These are phyloP conservation scores for Isotomurus palustris DNA, from an alignment of 2,888 invertebrate genomes.

Conservation along the genomic window DNA sequence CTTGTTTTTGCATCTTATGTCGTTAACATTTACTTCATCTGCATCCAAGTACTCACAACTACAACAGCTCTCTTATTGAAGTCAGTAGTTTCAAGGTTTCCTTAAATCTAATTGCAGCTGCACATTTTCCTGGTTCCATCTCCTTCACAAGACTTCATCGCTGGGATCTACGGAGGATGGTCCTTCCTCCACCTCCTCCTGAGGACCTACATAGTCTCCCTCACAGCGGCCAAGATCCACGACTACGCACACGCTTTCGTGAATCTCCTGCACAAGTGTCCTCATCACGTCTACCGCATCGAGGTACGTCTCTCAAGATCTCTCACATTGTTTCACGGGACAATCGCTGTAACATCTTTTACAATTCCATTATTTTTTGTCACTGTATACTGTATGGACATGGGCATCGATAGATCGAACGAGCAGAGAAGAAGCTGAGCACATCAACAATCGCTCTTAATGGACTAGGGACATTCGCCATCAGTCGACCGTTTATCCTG, in stretches of 20 bases:
- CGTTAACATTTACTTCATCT: constrained; percentile 42
- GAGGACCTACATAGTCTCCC: constrained; percentile 20
- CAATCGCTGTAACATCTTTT: too few species aligned
- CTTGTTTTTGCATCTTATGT: constrained; percentile 34
- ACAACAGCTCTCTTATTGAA: too few species aligned
- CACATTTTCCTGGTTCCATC: not conserved
- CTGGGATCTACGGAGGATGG: constrained; percentile 27
- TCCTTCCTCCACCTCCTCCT: constrained; percentile 28
- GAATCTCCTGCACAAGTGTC: constrained; percentile 26
- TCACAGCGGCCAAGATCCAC: constrained; percentile 19
- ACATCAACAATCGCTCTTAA: constrained; percentile 17
- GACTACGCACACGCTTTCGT: constrained; percentile 20
- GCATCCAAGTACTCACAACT: constrained; percentile 34
- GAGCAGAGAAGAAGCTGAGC: constrained; percentile 23
- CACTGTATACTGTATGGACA: too few species aligned
- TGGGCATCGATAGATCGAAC: too few species aligned
- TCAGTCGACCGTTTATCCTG: constrained; percentile 27
- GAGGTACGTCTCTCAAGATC: constrained; percentile 21
- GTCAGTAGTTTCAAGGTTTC: too few species aligned
- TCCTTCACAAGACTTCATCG: not conserved
- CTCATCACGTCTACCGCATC: constrained; percentile 15
- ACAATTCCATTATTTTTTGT: too few species aligned
- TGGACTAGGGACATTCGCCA: constrained; percentile 27
- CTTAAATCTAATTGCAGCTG: not conserved
- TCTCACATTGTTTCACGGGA: too few species aligned